Evolutionary conservation across 2,888 invertebrate species (phyloP).

Genomic region (Macrosoma leucophasiata): DNA sequence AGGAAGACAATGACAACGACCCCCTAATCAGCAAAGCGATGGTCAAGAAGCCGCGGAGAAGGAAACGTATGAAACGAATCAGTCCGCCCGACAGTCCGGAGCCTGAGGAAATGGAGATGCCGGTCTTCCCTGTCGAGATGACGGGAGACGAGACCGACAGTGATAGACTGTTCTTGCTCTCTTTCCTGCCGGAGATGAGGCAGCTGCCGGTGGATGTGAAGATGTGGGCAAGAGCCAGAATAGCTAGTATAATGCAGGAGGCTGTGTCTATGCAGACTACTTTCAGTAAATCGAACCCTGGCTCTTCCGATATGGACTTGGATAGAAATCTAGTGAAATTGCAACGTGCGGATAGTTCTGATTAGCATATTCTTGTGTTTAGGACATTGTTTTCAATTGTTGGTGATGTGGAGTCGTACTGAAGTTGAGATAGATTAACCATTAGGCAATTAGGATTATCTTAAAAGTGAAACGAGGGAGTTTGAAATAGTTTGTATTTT

Average conservation of each 20-base stretch:
- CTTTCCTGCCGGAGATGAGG: conserved; percentile 62
- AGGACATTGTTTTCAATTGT: no score
- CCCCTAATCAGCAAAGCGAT: conserved; percentile 6
- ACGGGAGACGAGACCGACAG: conserved; percentile 45
- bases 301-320: no score
- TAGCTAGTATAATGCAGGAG: conserved; percentile 65
- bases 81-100: conserved; percentile 30
- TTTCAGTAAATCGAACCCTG: conserved; percentile 44
- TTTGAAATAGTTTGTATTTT: no score
- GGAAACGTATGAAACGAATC: conserved; percentile 32
- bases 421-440: no score
- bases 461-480: no score
- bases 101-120: conserved; percentile 53
- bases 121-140: conserved; percentile 44
- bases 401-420: no score
- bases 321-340: no score
- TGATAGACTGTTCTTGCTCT: conserved; percentile 55
- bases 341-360: no score
- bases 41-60: conserved; percentile 27
- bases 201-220: conserved; percentile 57
- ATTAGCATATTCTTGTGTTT: no score
- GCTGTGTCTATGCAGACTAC: no score
- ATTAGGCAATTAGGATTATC: no score
- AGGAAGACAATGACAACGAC: conserved; percentile 12
- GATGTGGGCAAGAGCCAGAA: conserved; percentile 67